Base-by-base conservation (phyloP, 2,888 invertebrate genomes). In the Dysmachus trigonus region DNA sequence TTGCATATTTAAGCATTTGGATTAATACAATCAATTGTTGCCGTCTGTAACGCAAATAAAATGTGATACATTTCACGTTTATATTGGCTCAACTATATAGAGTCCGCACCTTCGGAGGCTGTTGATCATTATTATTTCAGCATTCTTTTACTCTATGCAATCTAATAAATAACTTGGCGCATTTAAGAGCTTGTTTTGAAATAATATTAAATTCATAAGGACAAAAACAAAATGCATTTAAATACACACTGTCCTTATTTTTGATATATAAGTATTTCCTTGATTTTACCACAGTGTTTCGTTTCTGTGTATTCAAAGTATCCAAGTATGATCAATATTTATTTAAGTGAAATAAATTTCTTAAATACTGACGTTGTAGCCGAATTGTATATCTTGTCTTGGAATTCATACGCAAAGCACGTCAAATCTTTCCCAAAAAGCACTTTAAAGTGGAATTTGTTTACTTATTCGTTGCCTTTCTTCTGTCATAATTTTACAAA, bases 21-120 rank as follows among this genome's bases (percentile, higher is more conserved):
- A 82, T 82, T 82, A 71, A 82, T 71, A 33, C 47, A 53, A 53
- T 53, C 74, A 85, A 76, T 85, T 85, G 53, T 85, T 76, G 85
- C 51, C 18, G 73, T 82, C 71, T 30, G 38, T 82, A 71, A 82
- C 22, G 22, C 13, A 76, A 62, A 62, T 62, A 62, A 62, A 62
- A 22, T 62, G 62, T n/a, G 62, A 53, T 53, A 53, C 7, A 53
- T 53, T 53, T 53, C 22, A 22, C 18, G 18, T 53, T 53, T 53
- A 22, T n/a, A n/a, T 53, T 53, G 53, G 53, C 53, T 22, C 22
- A 22, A n/a, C 51, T 51, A 51, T 51, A 1, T 4, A 51, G 4
- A 51, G 13, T n/a, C n/a, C 15, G 4, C n/a, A n/a, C 15, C 47
- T 51, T 51, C 47, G 15, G 3, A 51, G 15, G 15, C 10, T 62